Conservation (phyloP, 2,113 vertebrate species). For the Miniopterus natalensis region DNA sequence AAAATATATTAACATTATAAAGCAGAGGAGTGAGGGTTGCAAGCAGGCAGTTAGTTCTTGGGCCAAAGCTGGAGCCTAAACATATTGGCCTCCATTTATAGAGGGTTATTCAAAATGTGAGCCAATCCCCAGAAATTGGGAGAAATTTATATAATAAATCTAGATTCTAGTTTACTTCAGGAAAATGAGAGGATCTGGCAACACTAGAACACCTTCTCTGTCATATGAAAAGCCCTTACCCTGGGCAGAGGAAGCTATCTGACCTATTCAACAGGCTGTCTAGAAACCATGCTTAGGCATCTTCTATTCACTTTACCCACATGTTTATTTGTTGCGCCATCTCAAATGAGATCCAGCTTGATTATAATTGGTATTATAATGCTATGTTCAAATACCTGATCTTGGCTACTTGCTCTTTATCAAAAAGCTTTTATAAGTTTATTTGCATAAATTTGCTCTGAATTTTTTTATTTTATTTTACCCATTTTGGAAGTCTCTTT, state of each 20-base stretch:
- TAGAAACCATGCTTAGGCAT: neutral
- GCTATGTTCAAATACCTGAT: neutral
- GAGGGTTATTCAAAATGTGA: neutral
- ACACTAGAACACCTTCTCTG: neutral
- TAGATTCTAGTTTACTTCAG: neutral
- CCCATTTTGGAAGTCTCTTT: constrained; percentile 14
- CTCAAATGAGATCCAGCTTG: neutral
- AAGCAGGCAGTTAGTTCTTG: neutral
- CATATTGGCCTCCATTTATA: neutral
- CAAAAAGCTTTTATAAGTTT: constrained; percentile 14
- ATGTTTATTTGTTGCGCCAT: neutral
- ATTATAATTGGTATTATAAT: neutral
- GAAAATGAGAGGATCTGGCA: neutral
- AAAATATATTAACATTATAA: constrained; percentile 21
- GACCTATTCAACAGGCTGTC: neutral
- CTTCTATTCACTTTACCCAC: neutral
- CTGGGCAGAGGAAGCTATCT: neutral
- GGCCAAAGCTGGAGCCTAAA: neutral
- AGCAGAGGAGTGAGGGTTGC: neutral
- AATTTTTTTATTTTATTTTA: constrained; percentile 37
- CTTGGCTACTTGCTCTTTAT: neutral
- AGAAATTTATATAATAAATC: neutral
- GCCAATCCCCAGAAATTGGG: neutral
- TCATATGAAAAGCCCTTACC: neutral
- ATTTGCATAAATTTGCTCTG: neutral